phyloP scores from a whole-genome alignment of 92 coral and sea anemone species.

The Chrysogorgia sp. region DNA sequence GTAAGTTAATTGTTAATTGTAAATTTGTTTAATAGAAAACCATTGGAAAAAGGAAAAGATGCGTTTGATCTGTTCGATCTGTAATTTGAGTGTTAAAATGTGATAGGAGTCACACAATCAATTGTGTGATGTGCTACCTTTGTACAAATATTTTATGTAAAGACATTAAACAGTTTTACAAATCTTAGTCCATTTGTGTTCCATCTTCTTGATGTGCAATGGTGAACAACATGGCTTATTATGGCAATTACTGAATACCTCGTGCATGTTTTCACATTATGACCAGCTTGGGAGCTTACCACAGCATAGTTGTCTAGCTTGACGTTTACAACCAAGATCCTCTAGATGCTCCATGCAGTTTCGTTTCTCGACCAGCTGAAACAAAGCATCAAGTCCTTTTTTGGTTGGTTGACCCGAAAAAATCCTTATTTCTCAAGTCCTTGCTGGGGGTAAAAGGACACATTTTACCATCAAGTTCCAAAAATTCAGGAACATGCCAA shows the following conservation, averaged over 20 bases:
- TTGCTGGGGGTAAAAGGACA: slow-evolving; percentile 42
- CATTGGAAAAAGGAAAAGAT: no score
- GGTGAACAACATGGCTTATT: slow-evolving; percentile 8
- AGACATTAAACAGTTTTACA: background rate
- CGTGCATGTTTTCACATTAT: slow-evolving; percentile 45
- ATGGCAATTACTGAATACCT: slow-evolving; percentile 26
- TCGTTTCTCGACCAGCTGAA: slow-evolving; percentile 25
- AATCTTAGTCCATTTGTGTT: background rate
- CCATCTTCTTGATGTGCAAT: background rate
- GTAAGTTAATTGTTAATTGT: no score
- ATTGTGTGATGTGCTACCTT: no score
- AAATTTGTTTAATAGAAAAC: no score
- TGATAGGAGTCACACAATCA: background rate
- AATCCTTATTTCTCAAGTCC: slow-evolving; percentile 56
- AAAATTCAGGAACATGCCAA: slow-evolving; percentile 47
- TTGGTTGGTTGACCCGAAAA: slow-evolving; percentile 47
- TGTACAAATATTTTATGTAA: no score
- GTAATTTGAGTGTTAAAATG: no score
- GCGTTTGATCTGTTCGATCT: no score
- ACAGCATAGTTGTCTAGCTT: slow-evolving; percentile 4
- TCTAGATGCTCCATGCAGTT: slow-evolving; percentile 42
- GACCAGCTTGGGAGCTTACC: slow-evolving; percentile 37
- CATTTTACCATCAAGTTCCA: slow-evolving; percentile 19
- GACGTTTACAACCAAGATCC: slow-evolving; percentile 38
- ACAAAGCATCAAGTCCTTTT: slow-evolving; percentile 29